Percentiles rank a stretch among this genome's conserved stretches.
Evolutionary conservation across 2,797 vertebrate genomes (phyloP).

Genomic region (Tamandua tetradactyla): DNA sequence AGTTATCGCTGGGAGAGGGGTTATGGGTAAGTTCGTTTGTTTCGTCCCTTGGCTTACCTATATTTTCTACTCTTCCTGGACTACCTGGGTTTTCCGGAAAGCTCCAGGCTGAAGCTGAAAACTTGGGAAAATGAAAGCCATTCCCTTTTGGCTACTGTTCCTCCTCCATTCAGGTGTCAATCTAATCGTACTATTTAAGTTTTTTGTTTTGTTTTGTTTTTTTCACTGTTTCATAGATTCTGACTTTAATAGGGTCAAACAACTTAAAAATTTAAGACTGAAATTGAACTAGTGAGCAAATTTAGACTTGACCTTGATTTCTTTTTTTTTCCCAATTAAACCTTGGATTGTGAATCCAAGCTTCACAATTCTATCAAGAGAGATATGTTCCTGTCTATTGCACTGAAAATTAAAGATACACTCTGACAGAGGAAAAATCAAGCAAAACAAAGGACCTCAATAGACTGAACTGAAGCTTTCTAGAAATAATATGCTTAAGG

Average conservation of each 20-base stretch:
- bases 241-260: neutral
- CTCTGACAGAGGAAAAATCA: neutral
- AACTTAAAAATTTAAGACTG: constrained; percentile 22
- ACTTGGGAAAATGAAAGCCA: neutral
- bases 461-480: neutral
- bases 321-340: neutral
- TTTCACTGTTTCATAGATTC: neutral
- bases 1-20: neutral
- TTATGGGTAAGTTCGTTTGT: neutral
- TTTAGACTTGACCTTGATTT: neutral
- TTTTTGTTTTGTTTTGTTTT: neutral
- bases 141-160: neutral
- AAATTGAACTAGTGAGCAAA: constrained; percentile 20
- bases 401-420: constrained; percentile 23
- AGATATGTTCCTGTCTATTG: neutral
- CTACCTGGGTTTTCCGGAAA: neutral
- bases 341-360: neutral
- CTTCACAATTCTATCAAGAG: neutral
- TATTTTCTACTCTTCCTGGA: neutral
- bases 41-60: neutral
- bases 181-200: neutral
- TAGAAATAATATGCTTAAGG: neutral
- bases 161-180: neutral
- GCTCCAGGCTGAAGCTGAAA: neutral
- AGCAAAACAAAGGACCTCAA: constrained; percentile 15